phyloP scores from a whole-genome alignment of 2,113 vertebrate species.

The Rostratula benghalensis region DNA sequence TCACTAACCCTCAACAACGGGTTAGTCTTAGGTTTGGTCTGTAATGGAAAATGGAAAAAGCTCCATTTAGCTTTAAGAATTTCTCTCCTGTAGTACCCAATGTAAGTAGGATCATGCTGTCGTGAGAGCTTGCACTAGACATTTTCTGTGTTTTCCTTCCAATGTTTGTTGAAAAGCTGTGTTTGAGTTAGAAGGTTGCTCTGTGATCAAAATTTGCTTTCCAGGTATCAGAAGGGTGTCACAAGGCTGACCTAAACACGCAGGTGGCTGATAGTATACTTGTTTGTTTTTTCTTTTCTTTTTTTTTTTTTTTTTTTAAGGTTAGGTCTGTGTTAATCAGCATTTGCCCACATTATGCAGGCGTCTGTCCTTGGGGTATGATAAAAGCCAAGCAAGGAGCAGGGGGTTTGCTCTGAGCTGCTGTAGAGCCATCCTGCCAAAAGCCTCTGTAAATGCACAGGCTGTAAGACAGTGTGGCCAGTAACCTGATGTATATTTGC shows the following conservation, averaged over 20 bases:
- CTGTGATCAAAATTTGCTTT: background rate
- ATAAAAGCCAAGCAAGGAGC: background rate
- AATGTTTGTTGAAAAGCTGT: background rate
- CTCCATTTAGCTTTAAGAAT: background rate
- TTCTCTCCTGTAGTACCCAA: background rate
- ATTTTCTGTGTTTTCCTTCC: background rate
- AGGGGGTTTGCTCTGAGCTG: background rate
- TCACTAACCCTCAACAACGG: background rate
- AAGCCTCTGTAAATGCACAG: background rate
- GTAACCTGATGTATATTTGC: background rate
- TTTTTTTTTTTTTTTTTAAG: background rate
- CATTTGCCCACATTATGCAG: background rate
- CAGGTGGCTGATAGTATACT: background rate
- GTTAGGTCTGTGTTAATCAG: background rate
- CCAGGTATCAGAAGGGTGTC: background rate
- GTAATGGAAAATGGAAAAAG: background rate
- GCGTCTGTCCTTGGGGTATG: background rate
- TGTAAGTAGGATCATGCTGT: accelerated
- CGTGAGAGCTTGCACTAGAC: background rate
- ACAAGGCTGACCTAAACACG: background rate
- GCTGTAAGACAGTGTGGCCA: accelerated
- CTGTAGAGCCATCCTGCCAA: background rate
- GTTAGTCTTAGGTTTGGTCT: background rate
- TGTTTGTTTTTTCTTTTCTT: background rate
- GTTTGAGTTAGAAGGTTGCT: background rate